Base-by-base conservation (phyloP, 37 sponge, comb jelly and placozoan species). In the Aphrocallistes beatrix region DNA sequence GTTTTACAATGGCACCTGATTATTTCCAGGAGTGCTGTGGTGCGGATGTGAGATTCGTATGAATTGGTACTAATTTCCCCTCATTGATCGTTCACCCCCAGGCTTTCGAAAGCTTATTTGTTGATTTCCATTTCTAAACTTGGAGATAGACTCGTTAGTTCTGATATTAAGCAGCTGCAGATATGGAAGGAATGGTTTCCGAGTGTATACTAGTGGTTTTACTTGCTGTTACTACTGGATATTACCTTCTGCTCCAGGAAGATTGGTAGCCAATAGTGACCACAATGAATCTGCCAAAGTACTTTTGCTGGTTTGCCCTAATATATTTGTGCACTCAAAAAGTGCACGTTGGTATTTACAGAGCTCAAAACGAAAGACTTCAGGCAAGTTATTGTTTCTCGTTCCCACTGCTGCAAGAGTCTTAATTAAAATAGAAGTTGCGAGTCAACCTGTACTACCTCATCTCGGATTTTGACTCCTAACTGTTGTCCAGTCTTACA, bases 371-470 rank as follows among this genome's bases (percentile, higher is more conserved):
- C 19, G 50, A 48, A 48, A 48, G 50, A 19, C 50, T 48, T 21
- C 50, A 40, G 83, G 75, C 34, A 87, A 42, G 19, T 87, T 40
- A 87, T 83, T 84, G 21, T 60, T n/a, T n/a, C n/a, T 38, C 6
- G 39, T 40, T 36, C 39, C 42, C 16, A 86, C 81, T 39, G 86
- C 45, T 36, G 82, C 82, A 30, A 86, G 86, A 23, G 82, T 86
- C 86, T n/a, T n/a, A n/a, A n/a, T n/a, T 86, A 82, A 86, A 86
- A 86, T 47, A 86, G 86, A 50, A 81, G 48, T 50, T 34, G 82
- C 48, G 86, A 82, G 32, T 86, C 86, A 81, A 48, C n/a, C n/a
- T n/a, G n/a, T n/a, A n/a, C n/a, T n/a, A n/a, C 16, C 19, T 16
- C 81, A 81, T 81, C 28, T 28, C 25, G 10, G 13, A 23, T 1